Base-by-base conservation (phyloP, 2,797 vertebrate species). In the Myripristis murdjan region DNA sequence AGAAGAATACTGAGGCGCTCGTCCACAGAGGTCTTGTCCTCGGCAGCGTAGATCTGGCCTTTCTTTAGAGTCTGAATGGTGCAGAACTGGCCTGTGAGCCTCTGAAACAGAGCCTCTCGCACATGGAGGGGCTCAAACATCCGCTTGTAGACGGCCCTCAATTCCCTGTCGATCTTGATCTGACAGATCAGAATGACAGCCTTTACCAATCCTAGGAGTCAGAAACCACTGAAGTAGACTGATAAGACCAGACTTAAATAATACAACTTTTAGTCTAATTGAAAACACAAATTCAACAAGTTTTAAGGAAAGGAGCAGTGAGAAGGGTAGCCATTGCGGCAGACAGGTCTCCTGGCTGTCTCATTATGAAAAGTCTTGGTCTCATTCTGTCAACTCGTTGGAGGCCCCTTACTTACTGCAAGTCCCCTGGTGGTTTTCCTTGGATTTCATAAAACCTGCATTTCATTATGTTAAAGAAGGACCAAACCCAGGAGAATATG, bases 1-100 rank as follows among this genome's bases (percentile, higher is more conserved):
- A 99, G 94, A 8, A 99, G 95, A 73, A 99, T 96, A 93, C 98
- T 99, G 57, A 99, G 95, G 37, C 96, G 96, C 58, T 98, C 96
- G 7, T 99, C 98, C 78, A 99, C 98, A 0, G 97, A 98, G 23
- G 98, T 99, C 93, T 98, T 98, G 85, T 99, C 97, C 83, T 99
- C 98, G 1, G 95, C 96, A 59, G 97, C 97, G 8, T 99, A 99
- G 37, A 94, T 90, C 90, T 99, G 96, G 35, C 96, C 96, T 79
- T 95, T 97, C 93, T 95, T 95, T 73, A 99, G 90, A 0, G 93
- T 95, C 86, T 97, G 95, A 81, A 99, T 97, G 81, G 95, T 97
- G 94, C 98, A 99, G 92, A 99, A 99, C 83, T 99, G 98, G 6
- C 97, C 97, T 0, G 98, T 99, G 14, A 99, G 92, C 82, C 96